These are phyloP conservation scores for Pseudocheirus occidentalis DNA, from an alignment of 2,797 vertebrate species.

Conservation along the genomic window DNA sequence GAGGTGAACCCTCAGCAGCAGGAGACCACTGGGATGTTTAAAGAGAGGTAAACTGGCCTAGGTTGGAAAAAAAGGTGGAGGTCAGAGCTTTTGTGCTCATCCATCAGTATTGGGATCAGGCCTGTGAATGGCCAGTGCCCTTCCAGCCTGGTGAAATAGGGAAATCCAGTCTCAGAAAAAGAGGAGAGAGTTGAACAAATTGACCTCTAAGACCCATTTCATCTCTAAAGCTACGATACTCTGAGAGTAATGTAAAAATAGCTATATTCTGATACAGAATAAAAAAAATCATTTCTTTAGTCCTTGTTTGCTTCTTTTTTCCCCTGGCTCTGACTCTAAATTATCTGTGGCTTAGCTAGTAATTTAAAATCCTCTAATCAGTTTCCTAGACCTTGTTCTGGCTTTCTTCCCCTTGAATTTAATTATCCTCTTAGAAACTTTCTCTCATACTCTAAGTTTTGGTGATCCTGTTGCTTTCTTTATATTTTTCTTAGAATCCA, in stretches of 20 bases:
- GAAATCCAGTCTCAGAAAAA: neutral
- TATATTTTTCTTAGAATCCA: neutral
- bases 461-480: neutral
- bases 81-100: neutral
- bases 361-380: neutral
- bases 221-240: neutral
- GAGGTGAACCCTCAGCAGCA: neutral
- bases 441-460: neutral
- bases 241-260: neutral
- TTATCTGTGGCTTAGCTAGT: neutral
- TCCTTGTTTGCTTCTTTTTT: neutral
- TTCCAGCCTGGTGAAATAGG: neutral
- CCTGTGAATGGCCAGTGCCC: neutral
- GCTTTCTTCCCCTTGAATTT: conserved; percentile 4
- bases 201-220: neutral
- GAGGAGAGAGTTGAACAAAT: neutral
- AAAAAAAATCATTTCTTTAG: neutral
- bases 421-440: neutral
- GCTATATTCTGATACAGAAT: neutral
- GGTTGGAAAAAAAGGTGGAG: neutral
- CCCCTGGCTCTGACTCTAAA: neutral
- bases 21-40: neutral
- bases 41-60: neutral
- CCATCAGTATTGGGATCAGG: neutral
- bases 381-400: conserved; percentile 22